phyloP scores from a whole-genome alignment of 2,797 vertebrate genomes.

The Macroramphosus scolopax region DNA sequence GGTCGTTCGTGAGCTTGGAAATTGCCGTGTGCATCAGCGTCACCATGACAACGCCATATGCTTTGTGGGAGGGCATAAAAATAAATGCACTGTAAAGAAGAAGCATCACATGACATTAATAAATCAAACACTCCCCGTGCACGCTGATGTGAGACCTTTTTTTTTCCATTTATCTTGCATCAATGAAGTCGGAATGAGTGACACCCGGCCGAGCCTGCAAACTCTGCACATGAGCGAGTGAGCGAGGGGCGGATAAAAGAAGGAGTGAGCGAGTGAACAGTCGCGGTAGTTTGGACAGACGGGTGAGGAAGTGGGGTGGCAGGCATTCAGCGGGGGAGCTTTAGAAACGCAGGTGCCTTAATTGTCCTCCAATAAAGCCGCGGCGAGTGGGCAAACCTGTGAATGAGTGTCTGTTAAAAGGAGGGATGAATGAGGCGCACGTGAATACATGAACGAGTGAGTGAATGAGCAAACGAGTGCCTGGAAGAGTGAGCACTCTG shows the following conservation, averaged over 20 bases:
- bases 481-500: slow-evolving; percentile 57
- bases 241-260: slow-evolving; percentile 35
- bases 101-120: too few relatives aligned
- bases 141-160: too few relatives aligned
- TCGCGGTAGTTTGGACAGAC: slow-evolving; percentile 46
- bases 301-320: slow-evolving; percentile 60
- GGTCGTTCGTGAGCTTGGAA: too few relatives aligned
- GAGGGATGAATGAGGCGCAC: slow-evolving; percentile 63
- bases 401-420: slow-evolving; percentile 69
- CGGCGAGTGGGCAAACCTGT: slow-evolving; percentile 72
- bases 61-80: too few relatives aligned
- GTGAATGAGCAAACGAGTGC: slow-evolving; percentile 52
- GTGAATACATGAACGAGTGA: slow-evolving; percentile 66
- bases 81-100: too few relatives aligned
- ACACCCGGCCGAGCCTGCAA: slow-evolving; percentile 12
- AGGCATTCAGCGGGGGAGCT: slow-evolving; percentile 62
- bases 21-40: too few relatives aligned
- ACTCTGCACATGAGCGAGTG: slow-evolving; percentile 25
- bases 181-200: slow-evolving; percentile 28
- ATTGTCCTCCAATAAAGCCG: slow-evolving; percentile 73
- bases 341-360: slow-evolving; percentile 76
- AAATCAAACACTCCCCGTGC: too few relatives aligned
- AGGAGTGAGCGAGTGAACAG: slow-evolving; percentile 40
- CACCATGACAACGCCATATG: too few relatives aligned
- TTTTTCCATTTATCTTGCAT: slow-evolving; percentile 25